phyloP scores from a whole-genome alignment of 2,888 invertebrate genomes.

The Achlya flavicornis region DNA sequence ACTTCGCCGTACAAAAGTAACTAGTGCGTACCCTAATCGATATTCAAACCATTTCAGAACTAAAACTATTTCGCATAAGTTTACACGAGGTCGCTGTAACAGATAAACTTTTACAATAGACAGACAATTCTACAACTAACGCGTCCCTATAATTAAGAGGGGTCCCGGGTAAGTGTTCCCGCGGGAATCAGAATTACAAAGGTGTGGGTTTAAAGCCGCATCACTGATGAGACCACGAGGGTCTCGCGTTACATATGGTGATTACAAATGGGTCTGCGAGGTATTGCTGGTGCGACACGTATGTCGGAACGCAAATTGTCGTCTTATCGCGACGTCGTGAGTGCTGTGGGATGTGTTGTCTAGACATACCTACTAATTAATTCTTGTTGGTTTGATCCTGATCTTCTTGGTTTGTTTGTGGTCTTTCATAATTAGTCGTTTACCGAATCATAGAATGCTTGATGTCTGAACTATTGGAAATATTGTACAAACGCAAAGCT shows the following conservation, averaged over 20 bases:
- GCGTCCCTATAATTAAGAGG: slow-evolving; percentile 52
- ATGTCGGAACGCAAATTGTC: not conserved
- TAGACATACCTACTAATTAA: not conserved
- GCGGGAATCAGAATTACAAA: slow-evolving; percentile 58
- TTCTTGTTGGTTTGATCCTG: not conserved
- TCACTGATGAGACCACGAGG: slow-evolving; percentile 56
- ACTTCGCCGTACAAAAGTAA: slow-evolving; percentile 12
- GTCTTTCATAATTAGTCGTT: no score
- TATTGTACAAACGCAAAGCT: no score
- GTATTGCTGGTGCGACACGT: not conserved
- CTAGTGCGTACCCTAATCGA: slow-evolving; percentile 18
- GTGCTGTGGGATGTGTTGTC: not conserved
- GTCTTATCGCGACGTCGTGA: not conserved
- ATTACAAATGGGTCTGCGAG: slow-evolving; percentile 50
- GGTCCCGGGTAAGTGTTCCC: slow-evolving; percentile 35
- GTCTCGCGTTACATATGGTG: slow-evolving; percentile 42
- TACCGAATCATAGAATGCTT: no score
- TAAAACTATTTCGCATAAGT: slow-evolving; percentile 35
- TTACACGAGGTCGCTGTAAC: slow-evolving; percentile 22
- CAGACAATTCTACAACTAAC: slow-evolving; percentile 46
- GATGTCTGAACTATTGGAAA: no score
- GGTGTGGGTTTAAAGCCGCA: slow-evolving; percentile 49
- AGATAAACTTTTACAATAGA: slow-evolving; percentile 36
- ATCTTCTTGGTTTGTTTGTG: not conserved
- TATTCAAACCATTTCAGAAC: slow-evolving; percentile 23